Conservation (phyloP, 2,113 vertebrate genomes). For the Anhinga rufa region DNA sequence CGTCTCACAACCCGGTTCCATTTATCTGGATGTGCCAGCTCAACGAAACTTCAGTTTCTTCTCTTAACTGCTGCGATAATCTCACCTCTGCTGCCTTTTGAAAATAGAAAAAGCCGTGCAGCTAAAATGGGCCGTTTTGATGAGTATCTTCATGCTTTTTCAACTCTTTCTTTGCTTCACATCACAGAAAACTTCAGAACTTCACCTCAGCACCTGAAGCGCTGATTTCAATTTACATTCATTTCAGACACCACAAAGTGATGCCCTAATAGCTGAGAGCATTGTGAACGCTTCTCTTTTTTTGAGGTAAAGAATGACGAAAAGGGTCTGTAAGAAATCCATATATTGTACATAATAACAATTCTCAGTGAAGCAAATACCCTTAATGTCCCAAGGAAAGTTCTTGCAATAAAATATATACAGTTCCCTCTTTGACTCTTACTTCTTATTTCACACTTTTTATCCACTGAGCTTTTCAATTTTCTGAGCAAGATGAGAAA, state of each 20-base stretch:
- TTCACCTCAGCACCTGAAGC: background rate
- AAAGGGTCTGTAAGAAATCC: background rate
- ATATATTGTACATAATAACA: background rate
- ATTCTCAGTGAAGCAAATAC: background rate
- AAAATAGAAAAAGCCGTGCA: background rate
- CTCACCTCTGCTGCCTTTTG: background rate
- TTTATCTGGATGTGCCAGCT: background rate
- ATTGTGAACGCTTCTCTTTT: background rate
- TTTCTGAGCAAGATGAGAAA: constrained; percentile 4
- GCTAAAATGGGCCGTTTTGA: background rate
- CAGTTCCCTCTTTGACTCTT: background rate
- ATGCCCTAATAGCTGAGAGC: background rate
- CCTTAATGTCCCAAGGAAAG: background rate
- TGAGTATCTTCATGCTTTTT: background rate
- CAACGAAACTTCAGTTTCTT: background rate
- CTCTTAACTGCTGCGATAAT: background rate
- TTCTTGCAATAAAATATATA: background rate
- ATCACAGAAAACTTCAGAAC: constrained; percentile 1
- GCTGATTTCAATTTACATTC: constrained; percentile 24
- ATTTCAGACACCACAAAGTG: background rate
- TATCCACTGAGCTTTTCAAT: background rate
- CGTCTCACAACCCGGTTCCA: background rate
- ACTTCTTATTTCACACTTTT: constrained; percentile 25
- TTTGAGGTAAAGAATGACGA: background rate
- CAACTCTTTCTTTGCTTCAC: background rate